phyloP scores from a whole-genome alignment of 2,888 invertebrate species.

The Leptopilina drosophilae region DNA sequence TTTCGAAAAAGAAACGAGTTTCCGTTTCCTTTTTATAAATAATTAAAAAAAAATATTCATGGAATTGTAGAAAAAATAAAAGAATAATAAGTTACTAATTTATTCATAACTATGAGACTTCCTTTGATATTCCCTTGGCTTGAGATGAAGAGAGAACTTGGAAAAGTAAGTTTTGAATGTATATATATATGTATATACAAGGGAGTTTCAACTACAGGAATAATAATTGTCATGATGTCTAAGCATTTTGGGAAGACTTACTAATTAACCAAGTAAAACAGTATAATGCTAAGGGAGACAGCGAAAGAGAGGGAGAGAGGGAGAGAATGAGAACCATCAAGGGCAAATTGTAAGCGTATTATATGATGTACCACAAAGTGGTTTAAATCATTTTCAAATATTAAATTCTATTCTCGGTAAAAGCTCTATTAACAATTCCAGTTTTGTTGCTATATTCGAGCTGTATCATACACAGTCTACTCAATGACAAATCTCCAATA shows the following conservation, averaged over 20 bases:
- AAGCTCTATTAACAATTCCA: background rate
- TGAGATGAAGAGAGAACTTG: background rate
- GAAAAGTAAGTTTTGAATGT: background rate
- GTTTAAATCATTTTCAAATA: background rate
- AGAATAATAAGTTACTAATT: background rate
- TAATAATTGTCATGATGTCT: slow-evolving; percentile 1
- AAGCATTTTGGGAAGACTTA: background rate
- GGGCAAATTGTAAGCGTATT: background rate
- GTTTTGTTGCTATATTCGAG: background rate
- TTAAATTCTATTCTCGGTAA: background rate
- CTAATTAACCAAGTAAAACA: background rate
- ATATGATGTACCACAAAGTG: background rate
- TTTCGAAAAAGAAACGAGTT: no score
- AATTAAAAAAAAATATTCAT: no score
- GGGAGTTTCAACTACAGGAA: background rate
- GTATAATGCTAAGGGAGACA: background rate
- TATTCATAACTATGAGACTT: background rate
- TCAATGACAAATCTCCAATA: background rate
- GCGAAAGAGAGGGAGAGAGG: background rate
- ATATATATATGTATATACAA: background rate
- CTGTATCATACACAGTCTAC: background rate
- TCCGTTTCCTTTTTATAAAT: no score
- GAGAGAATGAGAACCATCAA: background rate
- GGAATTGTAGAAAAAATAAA: no score
- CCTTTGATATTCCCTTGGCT: background rate